Base-by-base conservation (phyloP, 2,797 vertebrate species). In the Sebastes taczanowskii region DNA sequence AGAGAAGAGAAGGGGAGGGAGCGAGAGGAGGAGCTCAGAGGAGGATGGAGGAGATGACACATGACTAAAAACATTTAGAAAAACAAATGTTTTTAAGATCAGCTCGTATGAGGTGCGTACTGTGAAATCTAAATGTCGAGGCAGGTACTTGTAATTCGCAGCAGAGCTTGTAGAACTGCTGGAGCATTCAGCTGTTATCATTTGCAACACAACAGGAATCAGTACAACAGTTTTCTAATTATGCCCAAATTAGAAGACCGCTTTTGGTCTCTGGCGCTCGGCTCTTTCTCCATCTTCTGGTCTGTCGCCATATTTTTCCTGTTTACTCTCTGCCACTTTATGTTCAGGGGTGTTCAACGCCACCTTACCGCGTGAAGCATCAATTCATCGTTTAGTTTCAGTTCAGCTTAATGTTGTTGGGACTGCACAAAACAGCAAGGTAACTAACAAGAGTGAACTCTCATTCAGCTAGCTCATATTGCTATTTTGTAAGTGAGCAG, bases 1-100 rank as follows among this genome's bases (percentile, higher is more conserved):
- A 62, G 84, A 69, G 86, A 81, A 20, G 78, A 78, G 82, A 42
- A 61, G 62, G 82, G 69, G 80, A 52, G 49, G 59, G 59, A 5
- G 30, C 13, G 56, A 35, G 42, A 38, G 80, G 83, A 46, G 72
- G 59, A 64, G 82, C 76, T 70, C 30, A 13, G 74, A 65, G 68
- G 29, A 70, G 27, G n/a, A 46, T 23, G 62, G 35, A n/a, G 69
- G 68, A 23, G 68, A 32, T 29, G 81, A 77, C 27, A 65, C 10
- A 49, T 49, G 69, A 70, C 25, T 34, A 6, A 63, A 56, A 71
- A 49, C 16, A 30, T 61, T 83, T 7, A 18, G 4, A 22, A 4
- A 8, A 20, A 67, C 25, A 59, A 59, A 69, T 60, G 52, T 59
- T 49, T 9, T 38, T 35, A 30, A 67, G 38, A 61, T n/a, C 7